Percentiles rank a stretch among this genome's conserved stretches.
Conservation (phyloP, 1,140 invertebrate genomes). For the Lepidurus apus region DNA sequence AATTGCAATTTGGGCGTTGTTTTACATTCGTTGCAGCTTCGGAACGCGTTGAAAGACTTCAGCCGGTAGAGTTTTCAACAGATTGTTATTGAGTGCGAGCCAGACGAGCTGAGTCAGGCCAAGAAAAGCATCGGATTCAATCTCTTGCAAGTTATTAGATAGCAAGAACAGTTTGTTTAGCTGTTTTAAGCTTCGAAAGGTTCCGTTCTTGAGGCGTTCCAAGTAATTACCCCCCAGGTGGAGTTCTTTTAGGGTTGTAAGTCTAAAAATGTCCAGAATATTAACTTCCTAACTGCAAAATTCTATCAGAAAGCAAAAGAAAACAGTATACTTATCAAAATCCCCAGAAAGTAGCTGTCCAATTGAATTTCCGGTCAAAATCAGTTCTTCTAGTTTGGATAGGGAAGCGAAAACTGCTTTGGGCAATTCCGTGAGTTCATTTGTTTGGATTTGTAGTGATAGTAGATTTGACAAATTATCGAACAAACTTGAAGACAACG, state of each 20-base stretch:
- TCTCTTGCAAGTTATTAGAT: slow-evolving; percentile 53
- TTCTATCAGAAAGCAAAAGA: slow-evolving; percentile 24
- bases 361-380: slow-evolving; percentile 41
- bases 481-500: slow-evolving; percentile 46
- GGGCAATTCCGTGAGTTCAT: slow-evolving; percentile 56
- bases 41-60: slow-evolving; percentile 49
- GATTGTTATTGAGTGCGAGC: slow-evolving; percentile 58
- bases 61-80: slow-evolving; percentile 49
- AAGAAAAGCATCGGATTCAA: slow-evolving; percentile 50
- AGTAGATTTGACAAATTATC: slow-evolving; percentile 56
- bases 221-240: slow-evolving; percentile 56
- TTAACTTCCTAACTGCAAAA: slow-evolving; percentile 24
- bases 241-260: slow-evolving; percentile 52
- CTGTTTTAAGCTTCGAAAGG: slow-evolving; percentile 47
- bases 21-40: slow-evolving; percentile 50
- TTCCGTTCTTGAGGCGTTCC: slow-evolving; percentile 47
- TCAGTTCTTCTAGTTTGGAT: slow-evolving; percentile 38
- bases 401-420: slow-evolving; percentile 50
- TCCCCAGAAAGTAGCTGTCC: slow-evolving; percentile 50
- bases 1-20: slow-evolving; percentile 30
- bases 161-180: slow-evolving; percentile 57
- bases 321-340: slow-evolving; percentile 47
- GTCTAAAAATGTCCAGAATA: slow-evolving; percentile 39
- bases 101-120: slow-evolving; percentile 54
- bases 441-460: slow-evolving; percentile 64